These are phyloP conservation scores for Fragariocoptes setiger DNA, from an alignment of 1,140 invertebrate species.

Conservation along the genomic window DNA sequence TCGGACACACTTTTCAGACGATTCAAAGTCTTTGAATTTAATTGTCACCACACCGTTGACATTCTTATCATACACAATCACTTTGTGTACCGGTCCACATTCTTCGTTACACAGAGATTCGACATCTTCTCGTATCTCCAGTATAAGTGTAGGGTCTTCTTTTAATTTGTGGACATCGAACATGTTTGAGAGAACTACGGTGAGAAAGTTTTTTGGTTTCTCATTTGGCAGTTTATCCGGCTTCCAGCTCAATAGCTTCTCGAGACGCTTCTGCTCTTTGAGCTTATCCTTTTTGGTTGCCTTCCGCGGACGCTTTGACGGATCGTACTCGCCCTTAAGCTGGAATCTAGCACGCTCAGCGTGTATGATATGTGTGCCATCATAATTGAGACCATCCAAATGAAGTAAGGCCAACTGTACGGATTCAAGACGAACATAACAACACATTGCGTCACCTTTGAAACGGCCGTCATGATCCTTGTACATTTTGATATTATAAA, in stretches of 20 bases:
- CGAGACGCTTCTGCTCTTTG: slow-evolving; percentile 64
- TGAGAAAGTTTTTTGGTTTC: slow-evolving; percentile 48
- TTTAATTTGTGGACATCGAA: slow-evolving; percentile 71
- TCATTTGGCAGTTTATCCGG: slow-evolving; percentile 59
- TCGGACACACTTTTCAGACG: slow-evolving; percentile 57
- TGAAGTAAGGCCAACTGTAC: slow-evolving; percentile 68
- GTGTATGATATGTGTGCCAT: slow-evolving; percentile 31
- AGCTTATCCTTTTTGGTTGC: slow-evolving; percentile 54
- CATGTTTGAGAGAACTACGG: slow-evolving; percentile 75
- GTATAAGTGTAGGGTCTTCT: slow-evolving; percentile 44
- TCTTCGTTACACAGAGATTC: slow-evolving; percentile 47
- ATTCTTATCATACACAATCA: slow-evolving; percentile 70
- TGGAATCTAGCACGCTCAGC: slow-evolving; percentile 81
- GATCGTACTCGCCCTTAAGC: slow-evolving; percentile 79
- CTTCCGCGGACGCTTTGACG: slow-evolving; percentile 61
- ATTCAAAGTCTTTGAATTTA: slow-evolving; percentile 55
- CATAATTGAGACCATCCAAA: slow-evolving; percentile 43
- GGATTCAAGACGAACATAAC: slow-evolving; percentile 86
- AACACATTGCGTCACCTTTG: slow-evolving; percentile 86
- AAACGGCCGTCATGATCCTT: slow-evolving; percentile 39
- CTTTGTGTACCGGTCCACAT: slow-evolving; percentile 67
- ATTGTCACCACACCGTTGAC: slow-evolving; percentile 76
- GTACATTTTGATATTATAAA: slow-evolving; percentile 83
- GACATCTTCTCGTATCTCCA: slow-evolving; percentile 68
- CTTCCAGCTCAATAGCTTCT: slow-evolving; percentile 83